Evolutionary conservation across 2,113 vertebrate genomes (phyloP).

Genomic region (Megalops atlanticus): DNA sequence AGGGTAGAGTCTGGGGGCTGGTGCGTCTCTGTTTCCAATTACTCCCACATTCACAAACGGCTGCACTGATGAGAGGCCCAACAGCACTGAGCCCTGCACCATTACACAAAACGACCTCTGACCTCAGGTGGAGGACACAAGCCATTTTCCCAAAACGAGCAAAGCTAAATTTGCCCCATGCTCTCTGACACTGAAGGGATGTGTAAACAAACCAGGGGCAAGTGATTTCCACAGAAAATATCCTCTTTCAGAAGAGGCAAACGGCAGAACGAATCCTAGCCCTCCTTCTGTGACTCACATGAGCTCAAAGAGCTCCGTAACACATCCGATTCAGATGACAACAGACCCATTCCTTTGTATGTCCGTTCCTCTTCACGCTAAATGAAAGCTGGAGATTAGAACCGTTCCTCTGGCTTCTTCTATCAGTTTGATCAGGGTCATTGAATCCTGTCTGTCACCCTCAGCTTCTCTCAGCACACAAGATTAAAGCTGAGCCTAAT

Average conservation of each 20-base stretch:
- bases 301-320: background rate
- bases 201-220: conserved; percentile 33
- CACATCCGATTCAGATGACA: background rate
- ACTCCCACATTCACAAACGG: conserved; percentile 31
- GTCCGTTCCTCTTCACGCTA: background rate
- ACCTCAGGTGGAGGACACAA: no score
- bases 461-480: background rate
- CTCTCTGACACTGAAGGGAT: conserved; percentile 14
- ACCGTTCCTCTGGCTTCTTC: background rate
- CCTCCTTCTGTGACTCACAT: background rate
- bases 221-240: conserved; percentile 33
- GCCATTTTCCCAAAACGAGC: no score
- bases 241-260: conserved; percentile 30
- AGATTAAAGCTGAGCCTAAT: background rate
- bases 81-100: background rate
- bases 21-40: conserved; percentile 39
- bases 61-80: background rate
- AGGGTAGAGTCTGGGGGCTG: conserved; percentile 35
- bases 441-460: background rate
- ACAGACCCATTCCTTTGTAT: background rate
- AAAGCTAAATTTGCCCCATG: conserved; percentile 6
- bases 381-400: background rate
- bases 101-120: background rate
- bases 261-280: conserved; percentile 19
- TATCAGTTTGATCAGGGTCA: conserved; percentile 24